phyloP scores from a whole-genome alignment of 2,113 vertebrate genomes.

The Oncorhynchus gorbuscha region DNA sequence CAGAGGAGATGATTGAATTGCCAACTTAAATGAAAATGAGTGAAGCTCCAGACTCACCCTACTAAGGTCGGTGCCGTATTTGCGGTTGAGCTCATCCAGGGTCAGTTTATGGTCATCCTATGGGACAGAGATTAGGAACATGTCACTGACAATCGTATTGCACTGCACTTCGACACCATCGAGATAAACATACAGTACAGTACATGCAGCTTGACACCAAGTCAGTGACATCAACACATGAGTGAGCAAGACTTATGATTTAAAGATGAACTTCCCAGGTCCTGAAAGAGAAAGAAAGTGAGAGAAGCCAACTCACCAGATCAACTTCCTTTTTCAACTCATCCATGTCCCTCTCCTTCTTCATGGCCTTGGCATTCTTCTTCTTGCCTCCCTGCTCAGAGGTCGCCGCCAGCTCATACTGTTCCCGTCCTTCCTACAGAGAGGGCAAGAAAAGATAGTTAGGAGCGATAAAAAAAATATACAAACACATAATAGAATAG shows the following conservation, averaged over 20 bases:
- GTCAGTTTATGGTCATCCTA: slow-evolving; percentile 97
- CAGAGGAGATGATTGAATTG: neutral
- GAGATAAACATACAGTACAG: too few species aligned
- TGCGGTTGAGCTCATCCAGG: slow-evolving; percentile 91
- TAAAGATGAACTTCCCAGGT: neutral
- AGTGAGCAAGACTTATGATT: neutral
- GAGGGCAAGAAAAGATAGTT: neutral
- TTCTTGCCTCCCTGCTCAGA: slow-evolving; percentile 89
- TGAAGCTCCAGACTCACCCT: slow-evolving; percentile 75
- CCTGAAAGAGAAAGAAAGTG: neutral
- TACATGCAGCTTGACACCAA: too few species aligned
- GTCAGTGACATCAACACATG: neutral
- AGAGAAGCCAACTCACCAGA: slow-evolving; percentile 68
- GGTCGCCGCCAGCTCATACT: slow-evolving; percentile 95
- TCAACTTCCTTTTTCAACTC: slow-evolving; percentile 96
- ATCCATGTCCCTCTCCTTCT: slow-evolving; percentile 89
- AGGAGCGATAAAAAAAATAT: neutral
- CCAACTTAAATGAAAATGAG: neutral
- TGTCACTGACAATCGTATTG: neutral
- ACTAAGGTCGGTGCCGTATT: slow-evolving; percentile 92
- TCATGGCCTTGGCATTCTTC: slow-evolving; percentile 75
- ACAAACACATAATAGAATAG: too few species aligned
- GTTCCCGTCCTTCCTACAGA: slow-evolving; percentile 87
- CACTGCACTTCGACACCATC: neutral
- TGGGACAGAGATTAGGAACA: slow-evolving; percentile 14